Evolutionary conservation across 2,888 invertebrate species (phyloP), one percentile per base, ranked within the genome.

Genomic region (Phorcus lineatus): DNA sequence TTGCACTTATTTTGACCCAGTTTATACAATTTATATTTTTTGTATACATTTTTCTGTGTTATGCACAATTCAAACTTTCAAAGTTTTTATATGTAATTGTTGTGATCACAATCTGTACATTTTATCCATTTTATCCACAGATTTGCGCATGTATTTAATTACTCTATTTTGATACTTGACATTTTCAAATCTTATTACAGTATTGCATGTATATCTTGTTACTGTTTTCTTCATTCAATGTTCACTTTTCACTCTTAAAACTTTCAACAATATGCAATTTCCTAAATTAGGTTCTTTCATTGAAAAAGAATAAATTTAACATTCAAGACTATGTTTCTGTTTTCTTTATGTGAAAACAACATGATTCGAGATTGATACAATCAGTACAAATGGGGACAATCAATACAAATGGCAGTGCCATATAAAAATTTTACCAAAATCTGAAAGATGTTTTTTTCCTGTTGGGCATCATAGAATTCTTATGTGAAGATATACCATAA

Each of bases 21-120:
- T 70, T 70, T 70, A 70, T 70, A 70, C 28, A 36, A 36, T 70
- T 70, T 70, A 70, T 70, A 70, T 70, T 70, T 70, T 70, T 70
- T 70, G 70, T 70, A 70, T 70, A 70, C 70, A 70, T 36, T 70
- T 70, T 70, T 70, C 70, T 7, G 31, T 70, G 70, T 70, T 70
- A 70, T 70, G 70, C 70, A 70, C 70, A 17, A 36, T 70, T 70
- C 70, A 70, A 70, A 7, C 40, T 70, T 70, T 40, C 40, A 70
- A 13, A 36, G 47, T 31, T 70, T 70, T 36, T 70, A 70, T 70
- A 31, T 40, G 24, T 70, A 13, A 40, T 6, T 70, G 70, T 70
- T 70, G 70, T 70, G 36, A 19, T 36, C 40, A 36, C 70, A 70
- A 31, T 36, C 17, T 70, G 70, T 70, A 70, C 28, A 70, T 19